Evolutionary conservation across 2,797 vertebrate genomes (phyloP).

Genomic region (Lagocephalus sceleratus): DNA sequence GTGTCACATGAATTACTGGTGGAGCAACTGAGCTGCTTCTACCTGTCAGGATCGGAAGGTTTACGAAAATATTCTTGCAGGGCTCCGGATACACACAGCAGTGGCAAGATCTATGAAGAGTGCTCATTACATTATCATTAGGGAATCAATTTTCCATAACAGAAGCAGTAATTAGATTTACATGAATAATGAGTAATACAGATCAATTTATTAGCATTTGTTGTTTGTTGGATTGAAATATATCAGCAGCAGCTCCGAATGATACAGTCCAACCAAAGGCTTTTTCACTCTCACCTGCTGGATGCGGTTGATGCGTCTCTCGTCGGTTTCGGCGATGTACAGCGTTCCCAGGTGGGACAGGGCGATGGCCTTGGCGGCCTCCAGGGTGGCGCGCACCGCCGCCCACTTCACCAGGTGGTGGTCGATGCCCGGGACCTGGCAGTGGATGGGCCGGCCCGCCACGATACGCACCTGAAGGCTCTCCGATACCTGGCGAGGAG

Average conservation of each 20-base stretch:
- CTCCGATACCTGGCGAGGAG: conserved; percentile 81
- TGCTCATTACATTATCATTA: no score
- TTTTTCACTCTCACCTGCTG: conserved; percentile 80
- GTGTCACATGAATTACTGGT: conserved; percentile 10
- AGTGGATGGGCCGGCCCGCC: conserved; percentile 93
- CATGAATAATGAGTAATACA: no score
- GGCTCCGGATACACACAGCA: neutral
- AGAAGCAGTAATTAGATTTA: no score
- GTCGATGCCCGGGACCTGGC: conserved; percentile 92
- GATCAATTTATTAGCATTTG: no score
- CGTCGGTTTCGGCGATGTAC: conserved; percentile 94
- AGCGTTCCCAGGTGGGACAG: conserved; percentile 90
- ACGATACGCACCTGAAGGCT: conserved; percentile 87
- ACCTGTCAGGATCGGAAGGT: conserved; percentile 4
- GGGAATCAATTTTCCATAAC: no score
- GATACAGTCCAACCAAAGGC: neutral
- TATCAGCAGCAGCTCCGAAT: conserved; percentile 1
- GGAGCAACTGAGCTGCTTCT: conserved; percentile 11
- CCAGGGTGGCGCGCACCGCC: conserved; percentile 89
- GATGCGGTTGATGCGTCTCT: conserved; percentile 95
- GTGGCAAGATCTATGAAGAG: no score
- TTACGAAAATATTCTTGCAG: neutral
- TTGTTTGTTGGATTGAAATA: no score
- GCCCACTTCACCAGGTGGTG: conserved; percentile 92
- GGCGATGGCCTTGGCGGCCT: conserved; percentile 90